These are phyloP conservation scores for Hydropotes inermis DNA, from an alignment of 2,113 vertebrate genomes.

Conservation along the genomic window DNA sequence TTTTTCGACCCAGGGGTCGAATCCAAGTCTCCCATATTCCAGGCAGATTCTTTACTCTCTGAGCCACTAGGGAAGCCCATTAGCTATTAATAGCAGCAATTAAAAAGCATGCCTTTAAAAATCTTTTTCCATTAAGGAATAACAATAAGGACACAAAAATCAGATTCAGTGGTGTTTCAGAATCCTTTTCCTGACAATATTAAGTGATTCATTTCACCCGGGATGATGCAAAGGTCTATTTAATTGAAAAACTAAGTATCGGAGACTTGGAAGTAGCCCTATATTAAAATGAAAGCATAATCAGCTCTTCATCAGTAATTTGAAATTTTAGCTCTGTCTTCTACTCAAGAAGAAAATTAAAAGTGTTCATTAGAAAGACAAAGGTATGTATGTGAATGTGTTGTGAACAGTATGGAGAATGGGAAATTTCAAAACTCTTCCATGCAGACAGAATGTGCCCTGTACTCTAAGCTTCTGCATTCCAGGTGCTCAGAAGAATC, in stretches of 20 bases:
- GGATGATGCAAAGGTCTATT: neutral
- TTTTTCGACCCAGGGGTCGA: neutral
- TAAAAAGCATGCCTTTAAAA: neutral
- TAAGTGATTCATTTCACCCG: neutral
- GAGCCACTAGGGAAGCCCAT: neutral
- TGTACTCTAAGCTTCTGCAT: neutral
- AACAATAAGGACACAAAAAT: neutral
- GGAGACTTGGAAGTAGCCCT: neutral
- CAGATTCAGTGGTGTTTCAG: neutral
- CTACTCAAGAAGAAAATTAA: neutral
- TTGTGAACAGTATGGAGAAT: neutral
- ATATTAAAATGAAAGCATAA: neutral
- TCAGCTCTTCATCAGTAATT: neutral
- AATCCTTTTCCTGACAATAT: neutral
- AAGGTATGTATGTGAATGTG: neutral
- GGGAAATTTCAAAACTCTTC: neutral
- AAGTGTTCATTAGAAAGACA: neutral
- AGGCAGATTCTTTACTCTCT: neutral
- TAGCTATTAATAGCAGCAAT: neutral
- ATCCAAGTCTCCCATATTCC: neutral
- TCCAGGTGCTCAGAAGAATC: neutral
- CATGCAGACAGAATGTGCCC: rapidly evolving
- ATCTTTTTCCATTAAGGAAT: neutral
- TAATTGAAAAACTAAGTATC: neutral
- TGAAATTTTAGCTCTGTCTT: neutral